These are phyloP conservation scores for Eptatretus burgeri DNA, from an alignment of 2,113 vertebrate species.

Conservation along the genomic window DNA sequence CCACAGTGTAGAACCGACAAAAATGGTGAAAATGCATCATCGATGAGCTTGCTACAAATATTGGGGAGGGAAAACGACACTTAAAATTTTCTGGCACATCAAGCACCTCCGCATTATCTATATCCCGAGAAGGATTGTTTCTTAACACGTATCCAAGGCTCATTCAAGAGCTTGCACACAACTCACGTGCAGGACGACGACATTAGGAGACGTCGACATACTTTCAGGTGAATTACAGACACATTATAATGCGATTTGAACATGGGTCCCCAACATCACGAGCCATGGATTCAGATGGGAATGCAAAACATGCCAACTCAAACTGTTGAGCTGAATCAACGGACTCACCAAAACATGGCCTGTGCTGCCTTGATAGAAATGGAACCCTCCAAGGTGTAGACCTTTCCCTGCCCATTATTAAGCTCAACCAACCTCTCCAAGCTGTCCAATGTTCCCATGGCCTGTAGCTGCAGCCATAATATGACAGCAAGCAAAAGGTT, in stretches of 20 bases:
- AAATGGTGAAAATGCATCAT: constrained; percentile 71
- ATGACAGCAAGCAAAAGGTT: neutral
- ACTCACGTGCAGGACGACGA: neutral
- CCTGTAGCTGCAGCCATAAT: constrained; percentile 35
- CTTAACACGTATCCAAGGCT: too few relatives aligned
- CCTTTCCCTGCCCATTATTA: constrained; percentile 78
- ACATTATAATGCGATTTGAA: neutral
- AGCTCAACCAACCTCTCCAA: constrained; percentile 55
- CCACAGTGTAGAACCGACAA: constrained; percentile 76
- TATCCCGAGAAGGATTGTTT: neutral
- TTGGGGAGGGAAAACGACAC: neutral
- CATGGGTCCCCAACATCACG: neutral
- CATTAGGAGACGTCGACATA: neutral
- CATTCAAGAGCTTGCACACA: too few relatives aligned
- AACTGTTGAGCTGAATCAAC: neutral
- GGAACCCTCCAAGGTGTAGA: constrained; percentile 69
- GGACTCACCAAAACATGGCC: constrained; percentile 68
- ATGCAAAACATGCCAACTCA: neutral
- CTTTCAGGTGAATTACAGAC: neutral
- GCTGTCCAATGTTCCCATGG: constrained; percentile 55
- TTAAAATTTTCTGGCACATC: neutral
- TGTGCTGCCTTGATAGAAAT: constrained; percentile 88
- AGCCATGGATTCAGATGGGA: neutral
- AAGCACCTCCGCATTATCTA: neutral
- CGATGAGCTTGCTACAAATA: constrained; percentile 51